Base-by-base conservation (phyloP, 2,113 vertebrate species). In the Cygnus atratus region DNA sequence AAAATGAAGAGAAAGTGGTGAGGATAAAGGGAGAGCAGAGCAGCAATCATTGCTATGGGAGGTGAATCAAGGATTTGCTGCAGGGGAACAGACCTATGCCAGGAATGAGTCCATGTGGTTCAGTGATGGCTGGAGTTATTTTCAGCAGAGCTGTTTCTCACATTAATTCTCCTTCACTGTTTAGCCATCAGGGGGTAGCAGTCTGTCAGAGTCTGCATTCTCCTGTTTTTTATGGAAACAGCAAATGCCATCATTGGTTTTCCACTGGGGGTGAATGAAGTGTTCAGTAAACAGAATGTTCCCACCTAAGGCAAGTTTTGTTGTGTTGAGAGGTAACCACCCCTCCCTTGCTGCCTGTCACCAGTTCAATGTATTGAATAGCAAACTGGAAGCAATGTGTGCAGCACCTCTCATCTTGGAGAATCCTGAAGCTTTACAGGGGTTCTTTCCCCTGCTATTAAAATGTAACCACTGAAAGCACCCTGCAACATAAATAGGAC, bases 221-320 rank as follows among this genome's bases (percentile, higher is more conserved):
- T 94, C 95, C 96, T 96, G 82, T 76, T 85, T 96, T 85, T 98
- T 96, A 97, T 57, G 92, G 98, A 98, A 98, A 98, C 65, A 97
- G 96, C 52, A 95, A 96, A 94, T 95, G 96, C 77, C 92, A 96
- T 78, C 92, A 80, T 67, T 93, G 93, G 72, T 96, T 97, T 97
- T 97, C 94, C 72, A 92, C 96, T 91, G 95, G 84, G 94, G 92
- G 84, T 88, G 94, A 97, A 95, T 88, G 87, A 76, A 95, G 57
- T 72, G 52, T 78, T 90, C 91, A 82, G 89, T 72, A 96, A 96
- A 87, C 72, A 78, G 59, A 82, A 81, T 78, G 78, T 86, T 95
- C 59, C 59, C 78, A 94, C 84, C 77, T 86, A 96, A 92, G 87
- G 93, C 70, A 87, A 88, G 91, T 59, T 37, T 80, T 68, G 57